Evolutionary conservation across 2,797 vertebrate genomes (phyloP).

Genomic region (Channa striata): DNA sequence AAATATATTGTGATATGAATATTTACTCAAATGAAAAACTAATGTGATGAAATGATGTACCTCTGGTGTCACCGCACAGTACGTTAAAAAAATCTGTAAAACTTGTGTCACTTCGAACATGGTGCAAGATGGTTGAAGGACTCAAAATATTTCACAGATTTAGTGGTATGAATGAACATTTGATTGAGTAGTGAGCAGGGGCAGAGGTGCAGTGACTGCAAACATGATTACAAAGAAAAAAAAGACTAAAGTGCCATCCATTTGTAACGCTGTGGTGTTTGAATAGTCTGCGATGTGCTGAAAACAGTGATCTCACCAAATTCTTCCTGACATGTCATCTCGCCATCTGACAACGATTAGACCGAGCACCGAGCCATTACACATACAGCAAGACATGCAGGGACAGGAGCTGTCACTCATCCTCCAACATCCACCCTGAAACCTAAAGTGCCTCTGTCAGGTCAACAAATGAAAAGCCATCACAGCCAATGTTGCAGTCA

Average conservation of each 20-base stretch:
- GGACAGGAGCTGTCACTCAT: constrained; percentile 74
- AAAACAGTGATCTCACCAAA: constrained; percentile 69
- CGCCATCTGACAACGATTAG: constrained; percentile 64
- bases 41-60: no score
- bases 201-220: constrained; percentile 10
- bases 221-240: constrained; percentile 16
- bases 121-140: no score
- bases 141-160: no score
- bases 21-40: no score
- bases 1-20: no score
- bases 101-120: neutral
- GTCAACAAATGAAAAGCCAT: constrained; percentile 78
- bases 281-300: constrained; percentile 43
- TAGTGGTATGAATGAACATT: neutral
- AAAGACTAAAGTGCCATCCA: constrained; percentile 3
- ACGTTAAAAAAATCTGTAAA: constrained; percentile 9
- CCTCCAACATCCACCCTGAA: constrained; percentile 59
- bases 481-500: constrained; percentile 65
- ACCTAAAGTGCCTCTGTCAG: constrained; percentile 73
- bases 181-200: no score
- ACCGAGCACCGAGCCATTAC: constrained; percentile 61
- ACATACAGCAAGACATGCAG: constrained; percentile 43
- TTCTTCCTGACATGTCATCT: constrained; percentile 67
- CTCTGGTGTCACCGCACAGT: no score
- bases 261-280: constrained; percentile 24